Percentiles rank a stretch among this genome's conserved stretches.
phyloP scores from a whole-genome alignment of 2,113 vertebrate genomes.

The Nothoprocta pentlandii region DNA sequence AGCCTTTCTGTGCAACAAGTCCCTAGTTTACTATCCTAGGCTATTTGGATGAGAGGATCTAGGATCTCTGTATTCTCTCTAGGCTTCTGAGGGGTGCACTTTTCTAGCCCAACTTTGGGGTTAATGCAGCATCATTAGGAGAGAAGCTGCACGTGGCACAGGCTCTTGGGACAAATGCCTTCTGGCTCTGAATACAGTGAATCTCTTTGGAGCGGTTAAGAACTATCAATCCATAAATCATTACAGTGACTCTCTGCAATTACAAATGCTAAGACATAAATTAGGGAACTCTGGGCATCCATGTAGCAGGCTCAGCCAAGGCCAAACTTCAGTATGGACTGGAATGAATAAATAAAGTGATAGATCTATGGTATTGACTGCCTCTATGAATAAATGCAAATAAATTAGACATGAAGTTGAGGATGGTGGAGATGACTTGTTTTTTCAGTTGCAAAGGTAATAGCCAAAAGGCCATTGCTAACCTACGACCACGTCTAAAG shows the following conservation, averaged over 20 bases:
- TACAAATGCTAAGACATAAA: not conserved
- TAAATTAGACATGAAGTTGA: not conserved
- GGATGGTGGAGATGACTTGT: not conserved
- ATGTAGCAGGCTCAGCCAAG: not conserved
- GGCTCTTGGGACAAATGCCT: not conserved
- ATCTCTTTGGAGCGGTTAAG: not conserved
- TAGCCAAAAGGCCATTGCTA: not conserved
- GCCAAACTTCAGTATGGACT: not conserved
- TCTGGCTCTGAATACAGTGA: not conserved
- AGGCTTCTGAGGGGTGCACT: not conserved
- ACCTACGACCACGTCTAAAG: not conserved
- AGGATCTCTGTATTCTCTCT: no score
- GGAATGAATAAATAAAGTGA: not conserved
- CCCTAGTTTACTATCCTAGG: not conserved
- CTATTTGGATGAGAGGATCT: no score
- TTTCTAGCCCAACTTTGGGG: not conserved
- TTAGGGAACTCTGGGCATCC: not conserved
- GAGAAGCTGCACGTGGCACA: fast-evolving
- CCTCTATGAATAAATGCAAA: not conserved
- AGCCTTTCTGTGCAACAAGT: not conserved
- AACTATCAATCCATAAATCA: not conserved
- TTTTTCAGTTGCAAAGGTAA: not conserved
- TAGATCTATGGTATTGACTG: not conserved
- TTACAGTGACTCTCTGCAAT: not conserved
- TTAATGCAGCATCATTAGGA: fast-evolving